Conservation (phyloP, 1,140 invertebrate species). For the Drosophila truncata region DNA sequence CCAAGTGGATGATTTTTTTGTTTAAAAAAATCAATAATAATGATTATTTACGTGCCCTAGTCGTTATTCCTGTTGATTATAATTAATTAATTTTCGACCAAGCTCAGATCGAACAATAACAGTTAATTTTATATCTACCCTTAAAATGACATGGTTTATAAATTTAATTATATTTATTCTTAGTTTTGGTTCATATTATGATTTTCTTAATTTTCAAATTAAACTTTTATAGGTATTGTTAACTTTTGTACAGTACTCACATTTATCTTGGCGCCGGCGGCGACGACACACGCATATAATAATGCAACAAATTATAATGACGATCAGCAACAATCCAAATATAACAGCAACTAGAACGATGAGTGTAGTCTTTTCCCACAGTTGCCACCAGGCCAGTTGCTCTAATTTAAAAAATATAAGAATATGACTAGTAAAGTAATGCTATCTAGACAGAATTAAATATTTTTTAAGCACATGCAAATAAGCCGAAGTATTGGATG, state of each 20-base stretch:
- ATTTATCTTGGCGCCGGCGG: constrained; percentile 93
- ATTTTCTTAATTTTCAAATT: not conserved
- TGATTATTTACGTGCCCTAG: too few species aligned
- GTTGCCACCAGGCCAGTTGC: constrained; percentile 91
- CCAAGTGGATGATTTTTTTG: too few species aligned
- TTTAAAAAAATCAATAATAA: too few species aligned
- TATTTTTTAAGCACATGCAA: not conserved
- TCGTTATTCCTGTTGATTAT: not conserved
- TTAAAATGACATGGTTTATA: not conserved
- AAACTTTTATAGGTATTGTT: not conserved
- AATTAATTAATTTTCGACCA: not conserved
- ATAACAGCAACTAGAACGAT: constrained; percentile 91
- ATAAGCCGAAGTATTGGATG: not conserved
- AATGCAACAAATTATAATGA: constrained; percentile 93
- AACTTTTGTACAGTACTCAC: constrained; percentile 88
- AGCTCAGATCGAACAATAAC: not conserved
- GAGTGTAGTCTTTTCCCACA: constrained; percentile 90
- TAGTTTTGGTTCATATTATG: not conserved
- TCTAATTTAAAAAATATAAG: constrained; percentile 84
- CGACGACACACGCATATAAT: constrained; percentile 93
- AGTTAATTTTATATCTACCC: not conserved
- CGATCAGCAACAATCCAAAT: constrained; percentile 90
- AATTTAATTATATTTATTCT: not conserved
- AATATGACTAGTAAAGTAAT: constrained; percentile 1
- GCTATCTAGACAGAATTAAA: not conserved